phyloP scores from a whole-genome alignment of 2,797 vertebrate species.

The Sphenopsis melanotis region DNA sequence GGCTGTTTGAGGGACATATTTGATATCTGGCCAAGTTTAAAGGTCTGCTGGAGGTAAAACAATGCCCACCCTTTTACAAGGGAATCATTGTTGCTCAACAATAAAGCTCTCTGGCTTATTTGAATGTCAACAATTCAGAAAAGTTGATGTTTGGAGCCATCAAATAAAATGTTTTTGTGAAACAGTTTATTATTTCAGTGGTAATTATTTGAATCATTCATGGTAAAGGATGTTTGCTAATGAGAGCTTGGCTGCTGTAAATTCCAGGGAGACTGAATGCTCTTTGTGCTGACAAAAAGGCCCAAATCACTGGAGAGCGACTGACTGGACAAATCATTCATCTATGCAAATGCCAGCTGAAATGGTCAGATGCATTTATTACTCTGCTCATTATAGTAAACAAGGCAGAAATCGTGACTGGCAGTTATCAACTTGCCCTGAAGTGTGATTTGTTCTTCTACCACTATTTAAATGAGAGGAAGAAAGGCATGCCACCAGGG shows the following conservation, averaged over 20 bases:
- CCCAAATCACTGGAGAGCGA: conserved; percentile 85
- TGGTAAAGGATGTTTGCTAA: conserved; percentile 89
- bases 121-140: conserved; percentile 87
- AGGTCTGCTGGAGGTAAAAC: conserved; percentile 82
- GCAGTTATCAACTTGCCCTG: conserved; percentile 85
- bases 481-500: conserved; percentile 84
- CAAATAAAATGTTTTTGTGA: conserved; percentile 88
- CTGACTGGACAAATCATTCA: conserved; percentile 92
- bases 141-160: conserved; percentile 85
- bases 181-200: conserved; percentile 88
- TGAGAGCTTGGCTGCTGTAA: conserved; percentile 84
- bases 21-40: conserved; percentile 80
- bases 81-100: conserved; percentile 78
- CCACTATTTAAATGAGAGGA: conserved; percentile 84
- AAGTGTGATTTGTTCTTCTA: conserved; percentile 82
- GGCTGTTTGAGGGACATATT: conserved; percentile 73
- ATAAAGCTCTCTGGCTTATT: conserved; percentile 81
- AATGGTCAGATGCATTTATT: conserved; percentile 88
- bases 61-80: conserved; percentile 83
- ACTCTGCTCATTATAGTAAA: conserved; percentile 88
- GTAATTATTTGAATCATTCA: conserved; percentile 91
- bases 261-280: conserved; percentile 85
- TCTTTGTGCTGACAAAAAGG: conserved; percentile 92
- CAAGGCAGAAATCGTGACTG: conserved; percentile 85
- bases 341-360: conserved; percentile 93